Base-by-base conservation (phyloP, 2,888 invertebrate genomes). In the Mythimna ferrago region DNA sequence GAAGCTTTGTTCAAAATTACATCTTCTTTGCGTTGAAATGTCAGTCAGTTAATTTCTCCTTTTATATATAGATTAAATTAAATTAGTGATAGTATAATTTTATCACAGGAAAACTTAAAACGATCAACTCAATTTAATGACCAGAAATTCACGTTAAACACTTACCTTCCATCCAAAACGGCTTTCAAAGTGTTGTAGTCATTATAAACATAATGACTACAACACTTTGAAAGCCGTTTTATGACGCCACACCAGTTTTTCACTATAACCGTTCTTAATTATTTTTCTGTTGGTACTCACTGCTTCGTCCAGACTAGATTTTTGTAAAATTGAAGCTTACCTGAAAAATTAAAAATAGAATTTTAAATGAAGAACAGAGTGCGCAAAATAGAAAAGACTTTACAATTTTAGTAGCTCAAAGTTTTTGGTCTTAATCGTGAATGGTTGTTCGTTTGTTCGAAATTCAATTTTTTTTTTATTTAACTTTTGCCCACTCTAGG, bases 221-320 rank as follows among this genome's bases (percentile, higher is more conserved):
- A 16, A 0, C n/a, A 61, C 26, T 72, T 71, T 44, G 16, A 62
- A 72, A 78, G 9, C 14, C 19, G 19, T 65, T 71, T 61, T 41
- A 61, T 16, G 56, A 53, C 14, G 56, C 53, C 10, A 70, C 41
- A 32, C 21, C 56, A 51, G 41, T 54, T 71, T 60, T 14, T 21
- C 48, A 54, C 63, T 64, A 71, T 60, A 76, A 54, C 48, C 4
- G 58, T 60, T 64, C 56, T 48, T 44, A 56, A 67, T 71, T 74
- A 74, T 66, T 58, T 65, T 67, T 66, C 65, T 58, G 65, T 44
- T 26, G 35, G 48, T 75, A 85, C 85, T 83, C 58, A 85, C 85
- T 64, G 35, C 21, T 65, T 68, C 21, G 9, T 41, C 51, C 53
- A 35, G n/a, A 60, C 32, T 35, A 58, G 35, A 60, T n/a, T 35